Evolutionary conservation across 1,140 invertebrate genomes (phyloP), one percentile per base, ranked within the genome.

Genomic region (Drosophila suzukii): DNA sequence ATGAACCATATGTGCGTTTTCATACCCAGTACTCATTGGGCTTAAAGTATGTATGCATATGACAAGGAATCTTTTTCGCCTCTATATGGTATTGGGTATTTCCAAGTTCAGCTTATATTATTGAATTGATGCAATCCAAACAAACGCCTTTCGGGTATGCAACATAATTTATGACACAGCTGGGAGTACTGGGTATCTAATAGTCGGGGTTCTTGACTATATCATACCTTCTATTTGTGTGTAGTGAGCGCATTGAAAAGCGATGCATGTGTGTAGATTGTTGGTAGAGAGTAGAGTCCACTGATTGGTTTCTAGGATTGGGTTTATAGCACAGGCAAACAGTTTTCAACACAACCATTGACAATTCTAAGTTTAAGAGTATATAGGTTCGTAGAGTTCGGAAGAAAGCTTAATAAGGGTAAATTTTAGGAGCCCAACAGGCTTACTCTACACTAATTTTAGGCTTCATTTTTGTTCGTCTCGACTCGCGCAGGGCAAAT

Each of bases 261-360:
- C 83, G 65, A 82, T 82, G 50, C 75, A 58, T 62, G 59, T 62
- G 44, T 75, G 57, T 73, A 39, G 58, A 36, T 57, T 65, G 34
- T 55, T 24, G 36, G 27, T 58, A 72, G 67, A 72, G 38, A 53
- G 38, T 38, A 38, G 41, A 39, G 50, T 30, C 27, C 24, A 47
- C 47, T 39, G 60, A 84, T 49, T 85, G 38, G 49, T 46, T 71
- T 41, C 49, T 75, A 47, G 59, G 56, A 60, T 57, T 79, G 55
- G 58, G 38, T 54, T 75, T 44, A 65, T 75, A 75, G 81, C 77
- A 83, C 47, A 86, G 82, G 82, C 82, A 83, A 78, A 88, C 62
- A 76, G 75, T 78, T 88, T 54, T 86, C 51, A 82, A 89, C 80
- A 88, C 83, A 88, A 88, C 83, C 83, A 39, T 73, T 73, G 67